A percentile compares a stretch with the other conserved stretches of the same genome.
These are phyloP conservation scores for Cephus cinctus DNA, from an alignment of 1,140 invertebrate genomes.

Conservation along the genomic window DNA sequence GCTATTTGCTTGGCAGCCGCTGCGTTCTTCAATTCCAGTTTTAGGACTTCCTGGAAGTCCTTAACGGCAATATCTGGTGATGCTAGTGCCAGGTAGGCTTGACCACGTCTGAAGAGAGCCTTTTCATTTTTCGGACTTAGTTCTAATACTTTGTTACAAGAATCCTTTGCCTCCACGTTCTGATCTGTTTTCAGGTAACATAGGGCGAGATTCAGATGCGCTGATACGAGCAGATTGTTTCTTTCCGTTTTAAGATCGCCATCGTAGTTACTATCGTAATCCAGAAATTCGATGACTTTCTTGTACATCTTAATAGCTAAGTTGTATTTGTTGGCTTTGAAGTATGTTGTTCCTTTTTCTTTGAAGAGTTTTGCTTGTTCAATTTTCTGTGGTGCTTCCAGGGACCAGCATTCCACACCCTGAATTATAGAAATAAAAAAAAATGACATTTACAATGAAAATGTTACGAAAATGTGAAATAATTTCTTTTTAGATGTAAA, in stretches of 20 bases:
- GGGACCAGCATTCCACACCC: constrained; percentile 76
- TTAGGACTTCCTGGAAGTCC: constrained; percentile 76
- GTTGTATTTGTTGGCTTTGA: constrained; percentile 76
- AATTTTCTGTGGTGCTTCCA: constrained; percentile 77
- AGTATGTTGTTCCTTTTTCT: constrained; percentile 89
- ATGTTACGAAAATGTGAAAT: background rate
- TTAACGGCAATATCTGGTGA: constrained; percentile 77
- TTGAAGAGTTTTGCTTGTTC: constrained; percentile 81
- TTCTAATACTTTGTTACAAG: constrained; percentile 71
- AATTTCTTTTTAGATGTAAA: constrained; percentile 4
- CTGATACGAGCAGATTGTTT: constrained; percentile 68
- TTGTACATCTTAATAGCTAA: constrained; percentile 89
- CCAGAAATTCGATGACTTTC: constrained; percentile 61
- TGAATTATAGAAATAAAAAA: constrained; percentile 42
- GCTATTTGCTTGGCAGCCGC: constrained; percentile 79
- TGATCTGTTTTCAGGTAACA: constrained; percentile 84
- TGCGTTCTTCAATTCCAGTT: constrained; percentile 77
- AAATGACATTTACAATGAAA: constrained; percentile 13
- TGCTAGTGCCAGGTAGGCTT: constrained; percentile 73
- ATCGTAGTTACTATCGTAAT: constrained; percentile 50
- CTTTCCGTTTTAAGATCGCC: constrained; percentile 47
- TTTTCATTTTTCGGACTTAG: constrained; percentile 83
- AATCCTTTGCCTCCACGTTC: constrained; percentile 68
- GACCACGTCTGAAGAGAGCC: constrained; percentile 84
- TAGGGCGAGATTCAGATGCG: constrained; percentile 82